Evolutionary conservation across 2,888 invertebrate species (phyloP), one percentile per base, ranked within the genome.

Genomic region (Sesamia inferens): DNA sequence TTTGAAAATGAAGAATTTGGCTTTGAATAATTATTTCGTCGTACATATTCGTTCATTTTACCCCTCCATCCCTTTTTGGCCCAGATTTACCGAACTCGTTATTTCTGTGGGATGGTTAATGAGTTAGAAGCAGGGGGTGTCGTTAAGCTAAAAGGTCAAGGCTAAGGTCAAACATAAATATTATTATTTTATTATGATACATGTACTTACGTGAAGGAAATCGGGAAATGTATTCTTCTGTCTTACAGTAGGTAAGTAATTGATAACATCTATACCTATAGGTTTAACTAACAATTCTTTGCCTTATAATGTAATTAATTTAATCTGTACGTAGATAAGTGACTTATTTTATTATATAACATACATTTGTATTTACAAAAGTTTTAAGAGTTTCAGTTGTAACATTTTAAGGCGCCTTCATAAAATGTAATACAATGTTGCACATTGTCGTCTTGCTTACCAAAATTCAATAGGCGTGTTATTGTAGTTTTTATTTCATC

Each of bases 91-190:
- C 31, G 42, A 68, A 64, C 48, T 69, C 79, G 57, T 69, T 81
- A 74, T 54, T 67, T 59, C 11, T 72, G 54, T 58, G 68, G 62
- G 74, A 82, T 82, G 48, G 64, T 71, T 68, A 82, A 82, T 81
- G 69, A 74, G 74, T 59, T 70, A 39, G 62, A 62, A 44, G 31
- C 10, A 19, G 58, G 65, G 51, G 44, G 51, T 42, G 62, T 69
- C 68, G 66, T 67, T 78, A 64, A 81, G 57, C 42, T 74, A 5
- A 65, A 71, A 74, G 68, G 82, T 68, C 78, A 78, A 61, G 82
- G 71, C 6, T 71, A 55, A 62, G 51, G 77, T 31, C 44, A n/a
- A 47, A 71, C 58, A 54, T 51, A 65, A 62, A 48, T 39, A 71
- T 54, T 48, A 39, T 42, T 19, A 42, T 31, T 61, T 77, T 78